Percentiles rank a stretch among this genome's conserved stretches.
Conservation (phyloP, 2,113 vertebrate species). For the Casuarius casuarius region DNA sequence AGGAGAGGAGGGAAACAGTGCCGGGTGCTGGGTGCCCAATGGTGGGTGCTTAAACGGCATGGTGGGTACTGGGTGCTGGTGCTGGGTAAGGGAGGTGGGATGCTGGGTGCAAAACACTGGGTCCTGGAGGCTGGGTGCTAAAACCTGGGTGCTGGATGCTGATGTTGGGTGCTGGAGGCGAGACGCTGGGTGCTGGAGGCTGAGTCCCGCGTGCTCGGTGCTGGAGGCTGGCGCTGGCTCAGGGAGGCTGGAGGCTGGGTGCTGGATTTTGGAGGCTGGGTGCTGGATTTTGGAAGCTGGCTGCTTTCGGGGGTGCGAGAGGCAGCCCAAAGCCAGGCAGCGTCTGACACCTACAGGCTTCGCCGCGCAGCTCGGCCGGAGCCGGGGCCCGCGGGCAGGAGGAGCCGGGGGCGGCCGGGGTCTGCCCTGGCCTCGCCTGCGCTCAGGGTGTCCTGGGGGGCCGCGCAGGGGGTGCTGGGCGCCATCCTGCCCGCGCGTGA, state of each 20-base stretch:
- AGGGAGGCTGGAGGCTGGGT: neutral
- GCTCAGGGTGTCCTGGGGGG: too few species aligned
- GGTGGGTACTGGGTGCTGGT: neutral
- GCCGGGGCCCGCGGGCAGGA: fast-evolving
- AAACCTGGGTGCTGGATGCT: neutral
- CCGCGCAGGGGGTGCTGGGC: too few species aligned
- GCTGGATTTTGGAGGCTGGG: neutral
- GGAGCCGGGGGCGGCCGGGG: too few species aligned
- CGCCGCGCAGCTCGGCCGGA: fast-evolving
- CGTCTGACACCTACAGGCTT: neutral
- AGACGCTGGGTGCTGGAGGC: neutral
- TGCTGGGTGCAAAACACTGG: neutral
- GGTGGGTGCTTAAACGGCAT: neutral
- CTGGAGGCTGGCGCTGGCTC: neutral
- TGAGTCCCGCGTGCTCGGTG: neutral
- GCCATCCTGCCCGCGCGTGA: too few species aligned
- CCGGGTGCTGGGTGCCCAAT: neutral
- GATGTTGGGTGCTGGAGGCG: neutral
- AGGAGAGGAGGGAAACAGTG: neutral
- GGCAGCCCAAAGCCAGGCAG: neutral
- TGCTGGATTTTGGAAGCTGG: neutral
- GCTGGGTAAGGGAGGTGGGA: neutral
- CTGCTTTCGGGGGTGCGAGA: fast-evolving
- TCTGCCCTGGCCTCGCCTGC: too few species aligned
- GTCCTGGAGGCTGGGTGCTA: neutral